Percentiles rank a stretch among this genome's conserved stretches.
These are phyloP conservation scores for Chaenogobius annularis DNA, from an alignment of 2,113 vertebrate species.

Conservation along the genomic window DNA sequence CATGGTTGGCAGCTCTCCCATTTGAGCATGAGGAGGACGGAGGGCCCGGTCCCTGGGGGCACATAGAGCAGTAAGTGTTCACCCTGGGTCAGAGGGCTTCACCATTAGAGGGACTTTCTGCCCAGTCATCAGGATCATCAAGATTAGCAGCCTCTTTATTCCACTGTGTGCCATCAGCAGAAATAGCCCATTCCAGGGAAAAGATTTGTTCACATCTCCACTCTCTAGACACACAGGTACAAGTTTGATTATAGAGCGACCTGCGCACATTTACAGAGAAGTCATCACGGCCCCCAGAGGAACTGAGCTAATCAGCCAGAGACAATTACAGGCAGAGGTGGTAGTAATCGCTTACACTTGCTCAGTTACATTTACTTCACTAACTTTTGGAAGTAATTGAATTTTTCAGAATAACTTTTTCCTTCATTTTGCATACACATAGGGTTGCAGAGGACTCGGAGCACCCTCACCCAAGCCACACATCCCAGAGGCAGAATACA, in stretches of 20 bases:
- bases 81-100: not conserved
- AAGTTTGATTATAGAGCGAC: not conserved
- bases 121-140: not conserved
- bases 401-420: too few species aligned
- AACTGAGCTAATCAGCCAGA: not conserved
- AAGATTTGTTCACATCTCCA: not conserved
- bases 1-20: not conserved
- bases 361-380: too few species aligned
- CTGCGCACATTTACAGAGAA: not conserved
- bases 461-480: too few species aligned
- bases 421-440: too few species aligned
- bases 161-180: not conserved
- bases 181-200: not conserved
- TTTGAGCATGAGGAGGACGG: not conserved
- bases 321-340: not conserved
- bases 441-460: too few species aligned
- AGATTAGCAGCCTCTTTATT: not conserved
- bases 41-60: not conserved
- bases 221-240: too few species aligned
- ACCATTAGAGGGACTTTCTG: constrained; percentile 3
- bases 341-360: not conserved
- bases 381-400: too few species aligned
- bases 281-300: not conserved
- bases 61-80: not conserved
- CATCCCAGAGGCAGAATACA: too few species aligned